phyloP scores from a whole-genome alignment of 2,888 invertebrate genomes.

The Ormyrus thymus region DNA sequence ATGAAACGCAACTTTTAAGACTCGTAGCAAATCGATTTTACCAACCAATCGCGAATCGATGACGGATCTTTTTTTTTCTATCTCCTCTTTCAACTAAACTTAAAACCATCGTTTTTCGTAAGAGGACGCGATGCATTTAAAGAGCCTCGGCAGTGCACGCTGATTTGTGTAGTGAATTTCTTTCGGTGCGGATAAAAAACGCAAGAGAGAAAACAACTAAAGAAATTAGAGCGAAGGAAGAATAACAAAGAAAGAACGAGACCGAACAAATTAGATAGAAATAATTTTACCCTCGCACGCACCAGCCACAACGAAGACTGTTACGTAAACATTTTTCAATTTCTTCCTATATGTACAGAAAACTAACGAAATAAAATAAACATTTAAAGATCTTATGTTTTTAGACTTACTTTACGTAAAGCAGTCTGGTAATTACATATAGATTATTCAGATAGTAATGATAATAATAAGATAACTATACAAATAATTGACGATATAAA shows the following conservation, averaged over 20 bases:
- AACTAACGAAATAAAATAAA: not conserved
- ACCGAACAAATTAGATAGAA: conserved; percentile 15
- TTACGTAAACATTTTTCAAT: conserved; percentile 5
- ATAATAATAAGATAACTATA: conserved; percentile 53
- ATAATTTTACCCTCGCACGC: not conserved
- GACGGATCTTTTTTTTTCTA: conserved; percentile 13
- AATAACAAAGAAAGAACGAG: not conserved
- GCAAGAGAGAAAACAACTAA: conserved; percentile 8
- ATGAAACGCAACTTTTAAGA: conserved; percentile 19
- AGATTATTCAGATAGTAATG: not conserved
- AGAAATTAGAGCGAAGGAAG: not conserved
- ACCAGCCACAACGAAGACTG: conserved; percentile 22
- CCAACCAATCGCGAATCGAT: conserved; percentile 1
- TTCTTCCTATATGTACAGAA: conserved; percentile 30
- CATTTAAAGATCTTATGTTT: conserved; percentile 28
- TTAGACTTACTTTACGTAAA: conserved; percentile 20
- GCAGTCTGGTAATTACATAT: conserved; percentile 4
- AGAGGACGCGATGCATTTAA: conserved; percentile 56
- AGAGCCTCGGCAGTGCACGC: conserved; percentile 69
- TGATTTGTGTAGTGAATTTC: conserved; percentile 56
- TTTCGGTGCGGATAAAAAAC: conserved; percentile 39
- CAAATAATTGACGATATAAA: conserved; percentile 54
- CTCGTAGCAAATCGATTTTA: conserved; percentile 7
- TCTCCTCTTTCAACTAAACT: conserved; percentile 17
- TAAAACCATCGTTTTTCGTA: conserved; percentile 30